These are phyloP conservation scores for Pheosia gnoma DNA, from an alignment of 2,888 invertebrate species.

Conservation along the genomic window DNA sequence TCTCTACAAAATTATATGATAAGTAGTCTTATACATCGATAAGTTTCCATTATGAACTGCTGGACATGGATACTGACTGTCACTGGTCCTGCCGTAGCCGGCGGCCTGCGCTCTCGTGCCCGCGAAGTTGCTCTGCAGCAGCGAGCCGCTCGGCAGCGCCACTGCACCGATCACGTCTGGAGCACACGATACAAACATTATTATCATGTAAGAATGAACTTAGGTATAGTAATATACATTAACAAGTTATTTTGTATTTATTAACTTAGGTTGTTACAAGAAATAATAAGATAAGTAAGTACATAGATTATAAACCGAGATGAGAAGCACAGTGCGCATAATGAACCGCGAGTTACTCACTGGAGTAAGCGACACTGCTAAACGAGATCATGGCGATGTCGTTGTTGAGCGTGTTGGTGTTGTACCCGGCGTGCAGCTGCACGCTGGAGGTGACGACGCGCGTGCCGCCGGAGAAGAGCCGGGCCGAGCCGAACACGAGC, in stretches of 20 bases:
- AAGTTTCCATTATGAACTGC: neutral
- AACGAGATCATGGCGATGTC: conserved; percentile 42
- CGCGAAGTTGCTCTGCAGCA: conserved; percentile 42
- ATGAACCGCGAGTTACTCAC: conserved; percentile 28
- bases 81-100: conserved; percentile 61
- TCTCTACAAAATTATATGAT: neutral
- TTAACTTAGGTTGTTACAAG: neutral
- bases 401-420: conserved; percentile 38
- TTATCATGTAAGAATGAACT: too few relatives aligned
- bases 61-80: conserved; percentile 39
- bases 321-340: neutral
- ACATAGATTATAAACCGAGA: too few relatives aligned
- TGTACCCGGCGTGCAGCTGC: conserved; percentile 38
- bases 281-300: too few relatives aligned
- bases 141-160: conserved; percentile 43
- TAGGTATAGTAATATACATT: too few relatives aligned
- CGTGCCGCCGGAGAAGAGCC: conserved; percentile 45
- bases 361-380: conserved; percentile 38
- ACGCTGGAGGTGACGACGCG: conserved; percentile 41
- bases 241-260: too few relatives aligned
- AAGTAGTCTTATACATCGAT: neutral
- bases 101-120: conserved; percentile 52
- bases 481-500: conserved; percentile 50
- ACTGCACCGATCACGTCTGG: conserved; percentile 54
- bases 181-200: conserved; percentile 1